Evolutionary conservation across 1,140 invertebrate species (phyloP).

Genomic region (Gyrodactylus bullatarudis): DNA sequence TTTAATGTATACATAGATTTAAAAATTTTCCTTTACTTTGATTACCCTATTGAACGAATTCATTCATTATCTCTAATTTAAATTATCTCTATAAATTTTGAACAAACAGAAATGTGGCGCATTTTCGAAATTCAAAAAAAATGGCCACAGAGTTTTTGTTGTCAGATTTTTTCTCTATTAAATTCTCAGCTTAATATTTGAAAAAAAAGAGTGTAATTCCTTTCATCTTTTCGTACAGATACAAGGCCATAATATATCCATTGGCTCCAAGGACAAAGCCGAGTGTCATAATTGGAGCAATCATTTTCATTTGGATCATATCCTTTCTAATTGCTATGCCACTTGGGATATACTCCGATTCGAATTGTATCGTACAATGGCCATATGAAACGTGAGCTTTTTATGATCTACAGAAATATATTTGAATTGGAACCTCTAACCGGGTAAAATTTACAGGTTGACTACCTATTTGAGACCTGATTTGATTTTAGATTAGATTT

Average conservation of each 20-base stretch:
- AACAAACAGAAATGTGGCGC: no score
- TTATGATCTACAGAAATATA: not conserved
- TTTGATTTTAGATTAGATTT: not conserved
- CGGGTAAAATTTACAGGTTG: not conserved
- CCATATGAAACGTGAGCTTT: not conserved
- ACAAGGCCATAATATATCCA: not conserved
- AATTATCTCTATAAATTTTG: no score
- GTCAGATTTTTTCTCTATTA: no score
- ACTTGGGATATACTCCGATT: not conserved
- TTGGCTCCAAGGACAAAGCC: not conserved
- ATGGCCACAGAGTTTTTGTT: no score
- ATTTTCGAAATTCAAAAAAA: no score
- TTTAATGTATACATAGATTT: no score
- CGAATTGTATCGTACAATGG: not conserved
- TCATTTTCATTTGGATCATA: not conserved
- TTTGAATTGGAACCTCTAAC: not conserved
- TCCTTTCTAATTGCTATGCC: not conserved
- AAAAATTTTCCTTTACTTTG: no score
- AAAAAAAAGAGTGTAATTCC: no score
- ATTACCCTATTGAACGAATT: no score
- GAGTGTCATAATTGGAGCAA: not conserved
- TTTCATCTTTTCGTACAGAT: no score
- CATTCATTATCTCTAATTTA: no score
- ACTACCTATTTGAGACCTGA: not conserved
- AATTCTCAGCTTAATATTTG: no score